Evolutionary conservation across 2,797 vertebrate species (phyloP), one percentile per base, ranked within the genome.

Genomic region (Chromis chromis): DNA sequence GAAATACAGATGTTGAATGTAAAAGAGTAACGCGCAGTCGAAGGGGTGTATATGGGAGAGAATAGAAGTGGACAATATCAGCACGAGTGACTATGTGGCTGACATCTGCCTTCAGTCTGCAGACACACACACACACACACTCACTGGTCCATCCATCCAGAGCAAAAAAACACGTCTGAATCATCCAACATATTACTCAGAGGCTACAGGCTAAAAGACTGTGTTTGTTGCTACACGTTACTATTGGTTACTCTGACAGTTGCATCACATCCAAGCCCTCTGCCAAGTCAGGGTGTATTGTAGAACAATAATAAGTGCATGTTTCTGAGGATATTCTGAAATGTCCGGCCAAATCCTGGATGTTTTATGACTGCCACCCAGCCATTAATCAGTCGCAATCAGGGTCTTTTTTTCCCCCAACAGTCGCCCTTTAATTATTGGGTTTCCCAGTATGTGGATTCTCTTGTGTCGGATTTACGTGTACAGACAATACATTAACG

Each of bases 171-270:
- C 19, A 56, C 11, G 53, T 78, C 39, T 78, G 85, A 87, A 86
- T 86, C 79, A 84, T 76, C 65, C 9, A 22, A 72, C 72, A 79
- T 55, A 90, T 91, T 85, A 91, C 82, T 90, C 89, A 89, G 65
- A 76, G 79, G 53, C 60, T 79, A 67, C 69, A 86, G 81, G 79
- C 81, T 83, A 76, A 84, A 10, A 82, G 79, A 81, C 65, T 76
- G 75, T 89, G 81, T 90, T 89, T 91, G 90, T 89, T 92, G 85
- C 79, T 78, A 50, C 69, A 24, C 52, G 89, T 91, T 88, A 72
- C 87, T 65, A 87, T 86, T 87, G 88, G 88, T 86, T 80, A 91
- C 89, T 64, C 56, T 63, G 74, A 71, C 62, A 56, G 70, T 81
- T 88, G 63, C 76, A 82, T 87, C 85, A 89, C 67, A 75, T 82